Base-by-base conservation (phyloP, 2,113 vertebrate species). In the Potamarius usumacintae region DNA sequence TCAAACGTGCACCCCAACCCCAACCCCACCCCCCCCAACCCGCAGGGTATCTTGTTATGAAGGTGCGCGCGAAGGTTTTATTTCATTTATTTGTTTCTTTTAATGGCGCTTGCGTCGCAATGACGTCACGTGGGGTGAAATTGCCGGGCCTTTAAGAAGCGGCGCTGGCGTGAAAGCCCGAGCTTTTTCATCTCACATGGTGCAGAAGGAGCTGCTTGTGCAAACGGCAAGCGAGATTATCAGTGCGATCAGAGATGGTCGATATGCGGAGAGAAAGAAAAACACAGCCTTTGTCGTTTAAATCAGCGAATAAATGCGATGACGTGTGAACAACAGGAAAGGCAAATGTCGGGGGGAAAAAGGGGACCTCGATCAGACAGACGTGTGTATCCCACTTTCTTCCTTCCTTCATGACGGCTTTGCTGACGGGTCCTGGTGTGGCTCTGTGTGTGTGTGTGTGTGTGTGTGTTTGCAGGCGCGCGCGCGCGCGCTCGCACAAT, bases 141-240 rank as follows among this genome's bases (percentile, higher is more conserved):
- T 93, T 94, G 96, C 95, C 95, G 94, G 95, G 94, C 85, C 95
- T 97, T 97, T 97, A 93, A 93, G 90, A 91, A 91, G 91, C 90
- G 81, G 89, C 81, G 83, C 87, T 65, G 58, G 52, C 78, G 74
- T 58, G 80, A 82, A 85, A 88, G 80, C 69, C 20, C 62, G 85
- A 90, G 89, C 88, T 83, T 82, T 80, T 85, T 89, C 84, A 79
- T 72, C 34, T 82, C 89, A 88, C 87, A 87, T 90, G 85, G 88
- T 85, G 82, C 87, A 71, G 89, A 89, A 78, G n/a, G 52, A 87
- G 65, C 79, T 11, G 48, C 62, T 57, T 58, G 55, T 74, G 30
- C 27, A 71, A 58, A 69, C 42, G 50, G 63, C 63, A 55, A 53
- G 62, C 63, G 82, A 84, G 63, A 82, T 82, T 62, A 82, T 62